Evolutionary conservation across 2,113 vertebrate species (phyloP).

Genomic region (Egretta garzetta): DNA sequence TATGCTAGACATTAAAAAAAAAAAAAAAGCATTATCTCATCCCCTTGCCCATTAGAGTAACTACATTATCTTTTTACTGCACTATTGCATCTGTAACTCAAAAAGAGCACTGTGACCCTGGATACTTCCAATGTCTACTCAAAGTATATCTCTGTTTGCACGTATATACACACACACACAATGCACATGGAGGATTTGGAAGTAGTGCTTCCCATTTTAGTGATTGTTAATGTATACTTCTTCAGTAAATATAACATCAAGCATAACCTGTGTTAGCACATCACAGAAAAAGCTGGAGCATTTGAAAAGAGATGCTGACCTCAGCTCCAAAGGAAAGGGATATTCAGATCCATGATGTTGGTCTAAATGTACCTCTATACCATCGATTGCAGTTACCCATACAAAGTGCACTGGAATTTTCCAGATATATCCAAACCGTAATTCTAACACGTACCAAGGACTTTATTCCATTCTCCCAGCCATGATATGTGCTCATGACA

Average conservation of each 20-base stretch:
- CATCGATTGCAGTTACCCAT: rapidly evolving
- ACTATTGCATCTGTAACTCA: not conserved
- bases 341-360: too few relatives aligned
- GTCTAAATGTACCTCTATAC: not conserved
- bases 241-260: not conserved
- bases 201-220: not conserved
- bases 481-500: not conserved
- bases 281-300: not conserved
- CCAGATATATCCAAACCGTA: not conserved
- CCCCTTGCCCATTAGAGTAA: not conserved
- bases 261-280: not conserved
- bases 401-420: not conserved
- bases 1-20: not conserved
- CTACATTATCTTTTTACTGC: not conserved
- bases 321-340: not conserved
- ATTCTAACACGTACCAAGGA: not conserved
- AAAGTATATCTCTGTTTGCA: not conserved
- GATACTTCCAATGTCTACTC: not conserved
- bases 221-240: not conserved
- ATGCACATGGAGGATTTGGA: not conserved
- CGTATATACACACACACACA: rapidly evolving
- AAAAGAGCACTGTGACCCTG: not conserved
- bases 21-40: not conserved
- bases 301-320: not conserved
- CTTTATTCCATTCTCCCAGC: not conserved